Evolutionary conservation across 2,888 invertebrate species (phyloP).

Genomic region (Philopedon plagiatum): DNA sequence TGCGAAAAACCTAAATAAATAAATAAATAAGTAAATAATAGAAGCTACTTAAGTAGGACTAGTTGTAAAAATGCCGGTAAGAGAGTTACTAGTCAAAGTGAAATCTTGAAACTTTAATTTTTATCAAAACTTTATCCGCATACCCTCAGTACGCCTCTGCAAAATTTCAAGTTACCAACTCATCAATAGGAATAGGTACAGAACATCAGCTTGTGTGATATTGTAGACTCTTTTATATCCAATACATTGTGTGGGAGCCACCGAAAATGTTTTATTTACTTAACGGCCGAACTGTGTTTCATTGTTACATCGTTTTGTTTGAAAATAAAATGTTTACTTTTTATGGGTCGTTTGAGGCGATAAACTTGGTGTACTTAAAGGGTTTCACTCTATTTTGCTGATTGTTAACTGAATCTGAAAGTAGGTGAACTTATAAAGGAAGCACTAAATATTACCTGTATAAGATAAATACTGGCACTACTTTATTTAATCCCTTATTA

Average conservation of each 20-base stretch:
- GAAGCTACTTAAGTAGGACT: no score
- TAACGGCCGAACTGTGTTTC: slow-evolving; percentile 23
- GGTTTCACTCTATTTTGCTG: slow-evolving; percentile 20
- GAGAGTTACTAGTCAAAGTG: no score
- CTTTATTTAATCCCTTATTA: no score
- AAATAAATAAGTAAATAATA: no score
- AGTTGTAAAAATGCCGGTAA: no score
- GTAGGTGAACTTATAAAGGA: background rate
- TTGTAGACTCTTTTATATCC: slow-evolving; percentile 29
- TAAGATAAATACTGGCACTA: no score
- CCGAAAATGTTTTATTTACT: slow-evolving; percentile 19
- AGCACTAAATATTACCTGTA: background rate
- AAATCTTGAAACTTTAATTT: no score
- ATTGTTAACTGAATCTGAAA: background rate
- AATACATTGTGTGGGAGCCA: slow-evolving; percentile 22
- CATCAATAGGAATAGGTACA: slow-evolving; percentile 10
- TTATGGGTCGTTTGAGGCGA: slow-evolving; percentile 28
- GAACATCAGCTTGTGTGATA: background rate
- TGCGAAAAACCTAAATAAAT: no score
- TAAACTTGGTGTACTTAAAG: slow-evolving; percentile 29
- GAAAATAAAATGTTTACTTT: slow-evolving; percentile 37
- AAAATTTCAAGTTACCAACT: background rate
- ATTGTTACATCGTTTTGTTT: slow-evolving; percentile 15
- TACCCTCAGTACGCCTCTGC: background rate
- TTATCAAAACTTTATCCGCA: no score